phyloP scores from a whole-genome alignment of 2,797 vertebrate species.

The Clarias pachynema region DNA sequence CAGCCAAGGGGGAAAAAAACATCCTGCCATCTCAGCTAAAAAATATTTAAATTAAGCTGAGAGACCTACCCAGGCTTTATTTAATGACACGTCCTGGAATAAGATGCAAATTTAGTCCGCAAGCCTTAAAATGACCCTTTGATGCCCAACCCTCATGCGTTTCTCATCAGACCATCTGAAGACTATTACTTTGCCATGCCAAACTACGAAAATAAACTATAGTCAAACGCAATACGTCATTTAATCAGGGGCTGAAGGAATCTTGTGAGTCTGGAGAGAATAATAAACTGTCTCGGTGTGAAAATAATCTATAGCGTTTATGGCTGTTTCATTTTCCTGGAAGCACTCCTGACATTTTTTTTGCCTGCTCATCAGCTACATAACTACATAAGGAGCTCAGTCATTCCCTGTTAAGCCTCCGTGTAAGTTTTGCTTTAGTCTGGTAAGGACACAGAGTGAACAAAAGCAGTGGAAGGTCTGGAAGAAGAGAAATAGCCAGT shows the following conservation, averaged over 20 bases:
- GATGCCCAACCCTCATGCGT: conserved; percentile 14
- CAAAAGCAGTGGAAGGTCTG: conserved; percentile 17
- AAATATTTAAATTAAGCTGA: conserved; percentile 59
- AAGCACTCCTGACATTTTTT: conserved; percentile 14
- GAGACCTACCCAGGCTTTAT: conserved; percentile 49
- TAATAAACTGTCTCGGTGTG: conserved; percentile 41
- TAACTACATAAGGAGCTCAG: conserved; percentile 22
- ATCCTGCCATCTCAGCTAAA: conserved; percentile 59
- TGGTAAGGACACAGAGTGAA: conserved; percentile 41
- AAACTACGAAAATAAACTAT: conserved; percentile 38
- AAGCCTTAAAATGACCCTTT: conserved; percentile 27
- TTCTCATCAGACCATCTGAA: conserved; percentile 11
- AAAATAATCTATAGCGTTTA: conserved; percentile 49
- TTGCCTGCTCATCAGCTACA: conserved; percentile 27
- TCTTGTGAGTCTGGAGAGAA: conserved; percentile 38
- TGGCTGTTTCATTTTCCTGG: conserved; percentile 31
- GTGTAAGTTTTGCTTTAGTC: conserved; percentile 38
- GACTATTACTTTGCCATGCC: conserved; percentile 31
- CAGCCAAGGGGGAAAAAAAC: background rate
- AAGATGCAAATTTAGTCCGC: conserved; percentile 47
- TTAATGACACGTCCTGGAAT: conserved; percentile 48
- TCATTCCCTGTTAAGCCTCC: conserved; percentile 20
- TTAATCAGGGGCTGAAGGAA: conserved; percentile 40
- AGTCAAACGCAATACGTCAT: conserved; percentile 27
- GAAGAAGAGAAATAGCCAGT: conserved; percentile 51